Percentiles rank a stretch among this genome's conserved stretches.
These are phyloP conservation scores for Cinclus mexicanus DNA, from an alignment of 2,113 vertebrate species.

Conservation along the genomic window DNA sequence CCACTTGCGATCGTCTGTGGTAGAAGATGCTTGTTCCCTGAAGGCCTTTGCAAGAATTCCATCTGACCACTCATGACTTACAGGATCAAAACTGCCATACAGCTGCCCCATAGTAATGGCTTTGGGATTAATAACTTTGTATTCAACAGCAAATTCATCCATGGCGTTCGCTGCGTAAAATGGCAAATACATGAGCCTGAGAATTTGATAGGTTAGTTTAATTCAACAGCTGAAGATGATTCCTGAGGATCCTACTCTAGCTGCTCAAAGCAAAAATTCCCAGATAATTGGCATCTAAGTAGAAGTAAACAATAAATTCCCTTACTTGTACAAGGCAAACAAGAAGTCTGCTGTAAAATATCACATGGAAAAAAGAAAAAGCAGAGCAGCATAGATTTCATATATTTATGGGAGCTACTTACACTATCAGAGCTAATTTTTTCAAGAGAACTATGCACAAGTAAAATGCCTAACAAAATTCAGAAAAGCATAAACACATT, in stretches of 20 bases:
- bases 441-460: neutral
- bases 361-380: neutral
- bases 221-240: neutral
- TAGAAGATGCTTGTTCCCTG: slow-evolving; percentile 83
- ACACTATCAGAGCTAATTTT: neutral
- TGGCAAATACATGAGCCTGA: neutral
- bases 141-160: slow-evolving; percentile 88
- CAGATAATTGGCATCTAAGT: neutral
- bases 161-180: slow-evolving; percentile 75
- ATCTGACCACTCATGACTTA: slow-evolving; percentile 92
- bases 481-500: neutral
- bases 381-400: neutral
- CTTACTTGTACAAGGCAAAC: neutral
- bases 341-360: neutral
- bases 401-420: neutral
- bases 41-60: slow-evolving; percentile 87
- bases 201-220: neutral
- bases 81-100: slow-evolving; percentile 88
- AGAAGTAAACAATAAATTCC: neutral
- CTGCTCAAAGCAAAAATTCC: neutral
- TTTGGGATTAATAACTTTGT: slow-evolving; percentile 89
- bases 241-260: neutral
- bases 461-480: neutral
- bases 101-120: slow-evolving; percentile 91
- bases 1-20: slow-evolving; percentile 85